These are phyloP conservation scores for Myrmecobius fasciatus DNA, from an alignment of 2,113 vertebrate species.

Conservation along the genomic window DNA sequence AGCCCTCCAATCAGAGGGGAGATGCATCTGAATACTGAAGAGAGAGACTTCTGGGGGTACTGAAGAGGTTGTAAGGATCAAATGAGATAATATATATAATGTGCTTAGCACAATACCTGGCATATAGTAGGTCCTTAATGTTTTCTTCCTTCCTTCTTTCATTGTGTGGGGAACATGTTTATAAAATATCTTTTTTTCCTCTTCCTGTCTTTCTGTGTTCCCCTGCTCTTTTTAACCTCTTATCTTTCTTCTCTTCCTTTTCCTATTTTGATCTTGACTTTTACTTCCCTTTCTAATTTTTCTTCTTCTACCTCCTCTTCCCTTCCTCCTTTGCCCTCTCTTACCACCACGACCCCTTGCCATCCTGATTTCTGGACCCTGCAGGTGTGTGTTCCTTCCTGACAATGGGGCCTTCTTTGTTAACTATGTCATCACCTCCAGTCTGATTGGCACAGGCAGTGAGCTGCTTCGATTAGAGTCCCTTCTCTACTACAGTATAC, in stretches of 20 bases:
- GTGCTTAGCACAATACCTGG: neutral
- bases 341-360: neutral
- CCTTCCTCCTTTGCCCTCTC: neutral
- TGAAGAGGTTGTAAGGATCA: neutral
- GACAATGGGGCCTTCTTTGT: conserved; percentile 98
- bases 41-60: too few species aligned
- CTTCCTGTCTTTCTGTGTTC: neutral
- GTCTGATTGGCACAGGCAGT: conserved; percentile 93
- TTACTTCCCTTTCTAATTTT: neutral
- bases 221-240: neutral
- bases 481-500: conserved; percentile 88
- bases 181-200: neutral
- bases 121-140: neutral
- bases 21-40: too few species aligned
- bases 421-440: conserved; percentile 95
- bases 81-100: neutral
- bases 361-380: neutral
- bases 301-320: neutral
- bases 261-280: neutral
- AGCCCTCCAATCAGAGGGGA: neutral
- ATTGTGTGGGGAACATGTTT: neutral
- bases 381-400: conserved; percentile 96
- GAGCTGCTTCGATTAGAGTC: conserved; percentile 93
- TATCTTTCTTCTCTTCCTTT: neutral
- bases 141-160: neutral